Evolutionary conservation across 2,888 invertebrate species (phyloP).

Genomic region (Oligia latruncula): DNA sequence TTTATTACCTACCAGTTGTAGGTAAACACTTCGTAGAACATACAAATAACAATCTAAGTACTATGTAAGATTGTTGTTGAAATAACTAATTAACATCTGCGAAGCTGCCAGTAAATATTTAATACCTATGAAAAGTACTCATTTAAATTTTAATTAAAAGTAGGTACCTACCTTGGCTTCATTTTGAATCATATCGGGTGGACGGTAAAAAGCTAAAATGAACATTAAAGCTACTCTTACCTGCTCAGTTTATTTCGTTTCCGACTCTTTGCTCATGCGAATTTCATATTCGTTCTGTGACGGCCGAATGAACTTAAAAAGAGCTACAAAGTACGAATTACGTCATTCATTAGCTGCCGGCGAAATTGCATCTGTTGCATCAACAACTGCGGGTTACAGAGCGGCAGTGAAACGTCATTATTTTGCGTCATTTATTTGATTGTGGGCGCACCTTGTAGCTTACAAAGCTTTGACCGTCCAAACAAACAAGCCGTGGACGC

Average conservation of each 20-base stretch:
- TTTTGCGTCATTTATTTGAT: slow-evolving; percentile 79
- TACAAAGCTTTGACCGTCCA: slow-evolving; percentile 85
- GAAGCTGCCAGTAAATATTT: slow-evolving; percentile 24
- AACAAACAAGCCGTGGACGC: slow-evolving; percentile 85
- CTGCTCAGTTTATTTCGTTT: slow-evolving; percentile 33
- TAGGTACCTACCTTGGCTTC: slow-evolving; percentile 3
- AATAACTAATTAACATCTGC: slow-evolving; percentile 27
- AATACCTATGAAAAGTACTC: slow-evolving; percentile 22
- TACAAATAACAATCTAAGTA: neutral
- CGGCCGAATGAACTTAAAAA: slow-evolving; percentile 33
- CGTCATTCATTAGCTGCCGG: slow-evolving; percentile 40
- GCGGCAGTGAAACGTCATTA: slow-evolving; percentile 68
- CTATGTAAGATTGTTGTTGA: slow-evolving; percentile 23
- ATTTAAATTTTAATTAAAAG: slow-evolving; percentile 46
- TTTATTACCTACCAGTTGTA: slow-evolving; percentile 11
- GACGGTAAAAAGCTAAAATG: slow-evolving; percentile 33
- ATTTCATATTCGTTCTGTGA: slow-evolving; percentile 43
- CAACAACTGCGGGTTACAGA: slow-evolving; percentile 45
- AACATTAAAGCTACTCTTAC: slow-evolving; percentile 35
- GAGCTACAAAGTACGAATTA: slow-evolving; percentile 39
- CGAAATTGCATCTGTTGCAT: slow-evolving; percentile 58
- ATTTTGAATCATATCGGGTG: slow-evolving; percentile 25
- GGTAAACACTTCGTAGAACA: slow-evolving; percentile 17
- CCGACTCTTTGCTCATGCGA: slow-evolving; percentile 23
- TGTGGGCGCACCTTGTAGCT: slow-evolving; percentile 79